Base-by-base conservation (phyloP, 1,140 invertebrate genomes). In the Zaprionus gabonicus region DNA sequence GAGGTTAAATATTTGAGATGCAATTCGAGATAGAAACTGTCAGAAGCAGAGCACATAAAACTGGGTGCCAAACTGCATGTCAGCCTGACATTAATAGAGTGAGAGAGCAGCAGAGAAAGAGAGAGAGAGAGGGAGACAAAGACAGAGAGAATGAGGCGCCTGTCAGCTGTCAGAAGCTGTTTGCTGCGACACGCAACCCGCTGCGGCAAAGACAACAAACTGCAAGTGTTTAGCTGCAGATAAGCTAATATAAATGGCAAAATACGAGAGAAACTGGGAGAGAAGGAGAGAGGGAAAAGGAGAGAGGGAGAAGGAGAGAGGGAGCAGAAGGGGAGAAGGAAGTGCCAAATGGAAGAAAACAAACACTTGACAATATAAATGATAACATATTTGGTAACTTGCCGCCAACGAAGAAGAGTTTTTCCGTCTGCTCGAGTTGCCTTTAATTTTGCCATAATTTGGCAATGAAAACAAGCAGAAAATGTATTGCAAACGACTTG, bases 131-230 rank as follows among this genome's bases (percentile, higher is more conserved):
- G 38, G 46, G 64, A 17, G 23, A 31, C 1, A 31, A 10, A 34
- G 9, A 31, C 9, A 31, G 9, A 25, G 41, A 4, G 34, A 44
- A 23, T 31, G 36, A 9, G 23, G 17, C 70, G 72, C 57, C 71
- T 85, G 82, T 76, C 27, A 25, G 66, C 70, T 86, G 82, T 87
- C 82, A 87, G 62, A 74, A 82, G 76, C 83, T 82, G 76, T 86
- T 86, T 80, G 81, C 71, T 62, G 28, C 67, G 64, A 79, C 68
- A 79, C 71, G 60, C 51, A 58, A 67, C 57, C 51, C 63, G 41
- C 71, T 55, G 46, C 49, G 58, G 49, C 38, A 60, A 12, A 12
- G 28, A 20, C 65, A 68, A 72, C 38, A 36, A 69, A 60, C 27
- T 51, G 70, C 55, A 38, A 58, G n/a, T 69, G 41, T 59, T 38